These are phyloP conservation scores for Tetragonula clypearis DNA, from an alignment of 1,140 invertebrate genomes.

Conservation along the genomic window DNA sequence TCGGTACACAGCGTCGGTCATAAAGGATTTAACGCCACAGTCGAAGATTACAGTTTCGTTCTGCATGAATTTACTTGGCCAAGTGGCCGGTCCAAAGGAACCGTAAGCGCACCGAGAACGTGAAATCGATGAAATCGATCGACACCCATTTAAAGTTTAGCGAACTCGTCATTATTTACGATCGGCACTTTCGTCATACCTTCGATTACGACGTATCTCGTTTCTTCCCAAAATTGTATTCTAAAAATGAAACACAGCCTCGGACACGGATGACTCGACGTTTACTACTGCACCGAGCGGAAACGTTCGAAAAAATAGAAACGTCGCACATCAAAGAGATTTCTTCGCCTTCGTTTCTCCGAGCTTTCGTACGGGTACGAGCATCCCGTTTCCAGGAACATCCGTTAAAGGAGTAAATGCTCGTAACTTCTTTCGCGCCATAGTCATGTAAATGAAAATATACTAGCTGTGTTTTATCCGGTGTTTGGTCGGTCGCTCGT, in stretches of 20 bases:
- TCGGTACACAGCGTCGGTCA: background rate
- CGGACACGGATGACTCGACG: background rate
- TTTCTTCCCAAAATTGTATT: background rate
- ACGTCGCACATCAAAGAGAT: constrained; percentile 28
- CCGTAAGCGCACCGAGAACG: background rate
- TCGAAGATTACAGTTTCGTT: constrained; percentile 4
- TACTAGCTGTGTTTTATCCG: constrained; percentile 11
- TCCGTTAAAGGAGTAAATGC: constrained; percentile 45
- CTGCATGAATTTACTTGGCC: background rate
- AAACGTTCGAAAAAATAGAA: background rate
- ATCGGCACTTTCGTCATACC: background rate
- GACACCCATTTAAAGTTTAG: background rate
- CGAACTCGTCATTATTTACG: background rate
- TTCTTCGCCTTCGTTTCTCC: constrained; percentile 8
- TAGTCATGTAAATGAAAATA: constrained; percentile 50
- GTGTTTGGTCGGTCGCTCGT: background rate
- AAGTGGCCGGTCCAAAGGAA: background rate
- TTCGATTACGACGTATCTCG: background rate
- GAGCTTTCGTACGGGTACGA: background rate
- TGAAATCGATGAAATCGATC: background rate
- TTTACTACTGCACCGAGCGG: background rate
- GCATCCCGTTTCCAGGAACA: constrained; percentile 34
- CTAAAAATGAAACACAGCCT: background rate
- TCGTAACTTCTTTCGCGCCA: constrained; percentile 28
- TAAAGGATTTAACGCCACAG: constrained; percentile 11